These are phyloP conservation scores for Pollimyrus isidori DNA, from an alignment of 2,113 vertebrate species.

Conservation along the genomic window DNA sequence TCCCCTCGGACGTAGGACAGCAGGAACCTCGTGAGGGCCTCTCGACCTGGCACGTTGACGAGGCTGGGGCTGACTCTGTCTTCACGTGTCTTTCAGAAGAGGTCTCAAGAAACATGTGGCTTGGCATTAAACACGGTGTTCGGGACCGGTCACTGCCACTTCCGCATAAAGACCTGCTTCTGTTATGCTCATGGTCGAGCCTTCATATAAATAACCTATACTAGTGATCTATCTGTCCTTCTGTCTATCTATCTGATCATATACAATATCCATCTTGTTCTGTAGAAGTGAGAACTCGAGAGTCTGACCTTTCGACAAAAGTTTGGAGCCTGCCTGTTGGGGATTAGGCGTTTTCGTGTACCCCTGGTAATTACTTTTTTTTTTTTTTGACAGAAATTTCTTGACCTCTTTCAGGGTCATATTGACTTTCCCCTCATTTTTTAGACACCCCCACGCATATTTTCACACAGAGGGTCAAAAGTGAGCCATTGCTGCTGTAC, in stretches of 20 bases:
- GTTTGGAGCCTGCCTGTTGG: background rate
- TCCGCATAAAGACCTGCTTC: background rate
- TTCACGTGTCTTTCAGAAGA: background rate
- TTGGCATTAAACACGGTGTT: background rate
- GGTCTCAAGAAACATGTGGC: background rate
- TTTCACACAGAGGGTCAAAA: constrained; percentile 61
- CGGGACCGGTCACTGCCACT: background rate
- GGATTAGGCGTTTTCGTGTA: constrained; percentile 23
- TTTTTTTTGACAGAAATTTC: constrained; percentile 43
- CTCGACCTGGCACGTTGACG: background rate
- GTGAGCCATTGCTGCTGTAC: constrained; percentile 36
- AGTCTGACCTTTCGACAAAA: background rate
- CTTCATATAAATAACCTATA: background rate
- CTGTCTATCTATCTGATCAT: background rate
- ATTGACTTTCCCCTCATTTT: constrained; percentile 53
- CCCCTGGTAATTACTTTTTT: constrained; percentile 30
- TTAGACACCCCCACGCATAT: constrained; percentile 53
- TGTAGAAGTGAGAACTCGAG: background rate
- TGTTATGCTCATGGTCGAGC: background rate
- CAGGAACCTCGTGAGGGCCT: background rate
- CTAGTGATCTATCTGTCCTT: background rate
- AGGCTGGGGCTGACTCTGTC: background rate
- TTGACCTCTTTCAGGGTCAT: constrained; percentile 43
- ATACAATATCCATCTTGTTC: background rate
- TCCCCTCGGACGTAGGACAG: background rate